phyloP scores from a whole-genome alignment of 1,140 invertebrate species.

The Brachionus angularis region DNA sequence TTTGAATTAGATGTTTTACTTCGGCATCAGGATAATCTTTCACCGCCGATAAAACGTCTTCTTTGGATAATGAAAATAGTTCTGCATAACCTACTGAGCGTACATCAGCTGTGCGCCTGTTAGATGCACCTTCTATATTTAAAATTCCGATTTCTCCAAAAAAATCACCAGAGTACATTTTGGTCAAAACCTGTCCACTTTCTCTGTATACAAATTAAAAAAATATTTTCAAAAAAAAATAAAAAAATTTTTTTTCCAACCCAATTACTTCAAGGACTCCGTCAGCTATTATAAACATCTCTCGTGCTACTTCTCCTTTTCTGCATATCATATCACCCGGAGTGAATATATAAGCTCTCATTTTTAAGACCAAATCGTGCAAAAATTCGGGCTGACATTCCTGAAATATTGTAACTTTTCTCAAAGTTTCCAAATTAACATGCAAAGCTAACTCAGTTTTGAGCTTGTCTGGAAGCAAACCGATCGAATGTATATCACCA shows the following conservation, averaged over 20 bases:
- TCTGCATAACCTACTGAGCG: conserved; percentile 91
- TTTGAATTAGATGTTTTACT: conserved; percentile 61
- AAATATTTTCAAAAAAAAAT: background rate
- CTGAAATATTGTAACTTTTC: conserved; percentile 86
- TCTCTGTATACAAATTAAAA: conserved; percentile 66
- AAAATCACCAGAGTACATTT: conserved; percentile 94
- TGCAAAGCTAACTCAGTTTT: conserved; percentile 92
- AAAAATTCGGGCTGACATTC: conserved; percentile 95
- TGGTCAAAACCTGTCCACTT: conserved; percentile 81
- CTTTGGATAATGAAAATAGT: conserved; percentile 85
- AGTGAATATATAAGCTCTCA: conserved; percentile 95
- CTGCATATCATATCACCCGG: conserved; percentile 91
- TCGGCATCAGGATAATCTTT: conserved; percentile 94
- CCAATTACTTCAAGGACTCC: conserved; percentile 83
- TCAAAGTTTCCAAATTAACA: conserved; percentile 87
- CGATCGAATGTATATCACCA: conserved; percentile 82
- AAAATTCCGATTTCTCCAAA: conserved; percentile 96
- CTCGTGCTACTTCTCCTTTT: conserved; percentile 85
- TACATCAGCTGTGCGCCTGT: conserved; percentile 90
- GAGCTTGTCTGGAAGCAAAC: conserved; percentile 85
- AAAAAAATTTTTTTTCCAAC: conserved; percentile 51
- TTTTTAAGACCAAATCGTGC: conserved; percentile 90
- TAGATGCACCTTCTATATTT: conserved; percentile 81
- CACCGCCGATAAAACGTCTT: conserved; percentile 86
- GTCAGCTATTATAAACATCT: conserved; percentile 97